Evolutionary conservation across 2,888 invertebrate genomes (phyloP), one percentile per base, ranked within the genome.

Genomic region (Frankliniella intonsa): DNA sequence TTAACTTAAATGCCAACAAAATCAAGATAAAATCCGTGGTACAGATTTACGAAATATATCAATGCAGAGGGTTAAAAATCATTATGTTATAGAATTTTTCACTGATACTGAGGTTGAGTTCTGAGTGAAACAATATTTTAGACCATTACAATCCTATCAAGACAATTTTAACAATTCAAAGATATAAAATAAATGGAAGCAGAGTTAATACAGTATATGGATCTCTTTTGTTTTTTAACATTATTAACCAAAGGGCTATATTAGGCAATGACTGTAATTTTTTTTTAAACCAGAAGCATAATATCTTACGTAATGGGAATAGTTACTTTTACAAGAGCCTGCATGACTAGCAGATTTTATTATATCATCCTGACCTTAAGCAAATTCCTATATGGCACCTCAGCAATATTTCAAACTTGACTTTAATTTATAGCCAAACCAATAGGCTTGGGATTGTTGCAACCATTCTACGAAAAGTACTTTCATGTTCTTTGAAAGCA

Each of bases 321-420:
- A 76, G 25, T 22, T 25, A 76, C 10, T 76, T 12, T 76, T n/a
- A 12, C 12, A n/a, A 69, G 19, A 19, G 22, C 22, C 69, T n/a
- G 69, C 25, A 25, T 22, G 69, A 76, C 69, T 76, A 76, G 69
- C 69, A 76, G 22, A 76, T n/a, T 76, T 76, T 25, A 76, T 22
- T 10, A 25, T 25, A 76, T 10, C 69, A 25, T 76, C 14, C 62
- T 62, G 62, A 76, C 69, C 22, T 76, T 25, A 76, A 12, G 69
- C 25, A 25, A 5, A 55, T 62, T 62, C 7, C 25, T 25, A 76
- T 22, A 76, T 76, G 69, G 69, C 69, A 76, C 69, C 69, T 25
- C 22, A 2, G n/a, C 17, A 62, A 25, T 25, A 22, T 25, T 25
- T 76, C 11, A 76, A 12, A 76, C 69, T 76, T 22, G 0, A 10